Evolutionary conservation across 1,140 invertebrate species (phyloP).

Genomic region (Pseudomyrmex gracilis): DNA sequence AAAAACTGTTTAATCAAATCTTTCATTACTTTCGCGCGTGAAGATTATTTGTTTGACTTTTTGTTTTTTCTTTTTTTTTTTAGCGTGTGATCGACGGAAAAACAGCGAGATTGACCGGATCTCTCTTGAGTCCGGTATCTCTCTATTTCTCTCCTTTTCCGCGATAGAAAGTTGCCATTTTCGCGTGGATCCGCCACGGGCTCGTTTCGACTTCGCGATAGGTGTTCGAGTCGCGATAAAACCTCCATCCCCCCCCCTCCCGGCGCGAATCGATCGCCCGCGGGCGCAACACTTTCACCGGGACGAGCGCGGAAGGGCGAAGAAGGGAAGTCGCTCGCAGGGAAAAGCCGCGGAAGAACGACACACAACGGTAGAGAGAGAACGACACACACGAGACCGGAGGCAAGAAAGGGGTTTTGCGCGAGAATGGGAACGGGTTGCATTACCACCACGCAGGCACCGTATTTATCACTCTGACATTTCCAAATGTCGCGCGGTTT

Average conservation of each 20-base stretch:
- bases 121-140: neutral
- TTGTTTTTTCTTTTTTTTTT: no score
- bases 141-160: conserved; percentile 39
- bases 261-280: conserved; percentile 64
- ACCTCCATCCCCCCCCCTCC: conserved; percentile 34
- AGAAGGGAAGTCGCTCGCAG: neutral
- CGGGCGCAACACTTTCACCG: conserved; percentile 67
- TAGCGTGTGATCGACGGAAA: neutral
- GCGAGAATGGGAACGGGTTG: conserved; percentile 32
- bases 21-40: no score
- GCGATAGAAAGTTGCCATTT: conserved; percentile 22
- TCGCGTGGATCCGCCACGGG: conserved; percentile 30
- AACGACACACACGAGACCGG: neutral
- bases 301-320: neutral
- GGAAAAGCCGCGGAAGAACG: conserved; percentile 39
- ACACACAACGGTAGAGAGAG: conserved; percentile 36
- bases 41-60: no score
- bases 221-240: conserved; percentile 62
- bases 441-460: conserved; percentile 38
- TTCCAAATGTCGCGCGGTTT: conserved; percentile 78
- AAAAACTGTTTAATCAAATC: no score
- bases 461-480: conserved; percentile 76
- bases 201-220: conserved; percentile 57
- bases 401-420: neutral
- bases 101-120: neutral